Evolutionary conservation across 2,113 vertebrate genomes (phyloP).

Genomic region (Steatornis caripensis): DNA sequence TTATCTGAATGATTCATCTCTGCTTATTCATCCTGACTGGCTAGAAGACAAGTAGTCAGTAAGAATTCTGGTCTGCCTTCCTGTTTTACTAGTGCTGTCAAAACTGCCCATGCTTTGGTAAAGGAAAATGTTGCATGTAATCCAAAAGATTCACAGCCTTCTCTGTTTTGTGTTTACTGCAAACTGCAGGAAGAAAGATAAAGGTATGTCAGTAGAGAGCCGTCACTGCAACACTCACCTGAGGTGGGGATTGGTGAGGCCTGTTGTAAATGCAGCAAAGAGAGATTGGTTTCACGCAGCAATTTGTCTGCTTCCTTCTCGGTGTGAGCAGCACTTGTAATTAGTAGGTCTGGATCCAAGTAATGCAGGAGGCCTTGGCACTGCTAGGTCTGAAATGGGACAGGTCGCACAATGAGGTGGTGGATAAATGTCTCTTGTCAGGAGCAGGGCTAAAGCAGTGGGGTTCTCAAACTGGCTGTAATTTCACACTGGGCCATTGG

Average conservation of each 20-base stretch:
- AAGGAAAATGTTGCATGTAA: neutral
- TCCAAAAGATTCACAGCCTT: neutral
- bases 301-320: neutral
- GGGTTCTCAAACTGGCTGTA: constrained; percentile 56
- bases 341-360: constrained; percentile 3
- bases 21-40: neutral
- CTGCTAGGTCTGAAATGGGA: neutral
- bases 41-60: neutral
- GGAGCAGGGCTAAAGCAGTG: constrained; percentile 8
- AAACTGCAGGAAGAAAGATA: neutral
- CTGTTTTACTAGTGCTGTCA: neutral
- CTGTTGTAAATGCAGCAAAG: neutral
- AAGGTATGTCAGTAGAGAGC: neutral
- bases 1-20: neutral
- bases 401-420: constrained; percentile 5
- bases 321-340: neutral
- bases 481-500: constrained; percentile 20
- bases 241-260: neutral
- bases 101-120: neutral
- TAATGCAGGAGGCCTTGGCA: constrained; percentile 10
- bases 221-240: neutral
- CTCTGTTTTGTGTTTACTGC: neutral
- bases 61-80: neutral
- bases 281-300: neutral
- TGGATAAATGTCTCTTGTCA: constrained; percentile 15